A percentile compares a stretch with the other conserved stretches of the same genome.
phyloP scores from a whole-genome alignment of 1,140 invertebrate species.

The Diorhabda carinulata region DNA sequence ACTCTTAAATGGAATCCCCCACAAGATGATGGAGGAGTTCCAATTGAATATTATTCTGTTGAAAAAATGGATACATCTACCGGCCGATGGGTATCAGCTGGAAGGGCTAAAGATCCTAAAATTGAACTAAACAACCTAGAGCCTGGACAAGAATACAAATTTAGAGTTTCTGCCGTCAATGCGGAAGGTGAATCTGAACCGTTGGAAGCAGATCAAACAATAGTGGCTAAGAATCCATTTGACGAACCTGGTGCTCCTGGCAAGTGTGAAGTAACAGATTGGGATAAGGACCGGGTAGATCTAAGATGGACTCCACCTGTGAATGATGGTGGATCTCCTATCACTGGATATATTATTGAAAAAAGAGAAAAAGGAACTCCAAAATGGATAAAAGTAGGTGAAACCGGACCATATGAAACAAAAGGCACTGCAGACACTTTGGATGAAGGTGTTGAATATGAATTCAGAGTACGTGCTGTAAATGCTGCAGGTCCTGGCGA shows the following conservation, averaged over 20 bases:
- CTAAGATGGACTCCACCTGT: conserved; percentile 86
- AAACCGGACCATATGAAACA: conserved; percentile 70
- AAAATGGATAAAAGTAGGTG: conserved; percentile 81
- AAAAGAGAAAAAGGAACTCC: conserved; percentile 86
- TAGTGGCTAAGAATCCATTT: conserved; percentile 97
- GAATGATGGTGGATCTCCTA: conserved; percentile 87
- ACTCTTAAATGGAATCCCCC: conserved; percentile 93
- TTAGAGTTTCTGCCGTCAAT: conserved; percentile 93
- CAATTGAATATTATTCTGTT: conserved; percentile 87
- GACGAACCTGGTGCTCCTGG: conserved; percentile 90
- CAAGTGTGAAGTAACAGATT: conserved; percentile 83
- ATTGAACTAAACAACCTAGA: conserved; percentile 80
- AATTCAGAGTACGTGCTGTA: conserved; percentile 81
- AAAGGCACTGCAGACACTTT: conserved; percentile 75
- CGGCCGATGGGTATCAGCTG: conserved; percentile 80
- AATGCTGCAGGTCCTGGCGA: conserved; percentile 77
- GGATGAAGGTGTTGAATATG: conserved; percentile 82
- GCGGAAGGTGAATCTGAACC: conserved; percentile 92
- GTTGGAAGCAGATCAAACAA: conserved; percentile 79
- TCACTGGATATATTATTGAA: conserved; percentile 91
- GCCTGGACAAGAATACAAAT: conserved; percentile 94
- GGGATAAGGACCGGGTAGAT: conserved; percentile 93
- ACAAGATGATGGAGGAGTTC: conserved; percentile 83
- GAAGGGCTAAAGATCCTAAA: conserved; percentile 74
- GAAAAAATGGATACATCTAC: conserved; percentile 86